Evolutionary conservation across 2,113 vertebrate species (phyloP), one percentile per base, ranked within the genome.

Genomic region (Lethenteron reissneri): DNA sequence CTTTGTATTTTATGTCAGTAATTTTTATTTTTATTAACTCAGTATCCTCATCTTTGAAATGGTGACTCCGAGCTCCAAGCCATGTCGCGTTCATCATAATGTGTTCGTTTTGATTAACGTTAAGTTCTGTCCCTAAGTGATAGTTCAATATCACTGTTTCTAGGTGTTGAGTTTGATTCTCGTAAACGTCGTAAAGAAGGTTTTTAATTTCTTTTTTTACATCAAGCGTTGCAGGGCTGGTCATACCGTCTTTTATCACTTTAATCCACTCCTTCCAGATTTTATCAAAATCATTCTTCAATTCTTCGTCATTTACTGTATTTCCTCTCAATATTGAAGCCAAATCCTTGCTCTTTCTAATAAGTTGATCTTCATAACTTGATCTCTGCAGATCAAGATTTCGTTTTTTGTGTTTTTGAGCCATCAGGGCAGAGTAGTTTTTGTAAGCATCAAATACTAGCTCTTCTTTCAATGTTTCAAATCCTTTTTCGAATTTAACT

Each of bases 31-130:
- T n/a, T n/a, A n/a, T n/a, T n/a, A n/a, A n/a, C n/a, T n/a, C n/a
- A n/a, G 8, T 2, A 3, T 78, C 73, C n/a, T 9, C 56, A 0
- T 13, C 5, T 15, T 7, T 41, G 5, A 71, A 0, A 2, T 0
- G 12, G 15, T 0, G 59, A 70, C 2, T 0, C 0, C 0, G 0
- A 1, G 2, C 2, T 0, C 14, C 0, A 2, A 0, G 0, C 0
- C 1, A 57, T 0, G 0, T 0, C 3, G 9, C 76, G 25, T 70
- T 75, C 8, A 4, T 74, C 41, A 41, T 41, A 41, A 41, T 41
- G 41, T 41, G 41, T 6, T 41, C 41, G 41, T 41, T 41, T 41
- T 41, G 41, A 41, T 76, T 71, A 3, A 76, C 9, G 73, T 3
- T 57, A 79, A 80, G 78, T 2, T 0, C 0, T 1, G 1, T 2